Percentiles rank a stretch among this genome's conserved stretches.
Conservation (phyloP, 2,888 invertebrate genomes). For the Acanthosoma haemorrhoidale region DNA sequence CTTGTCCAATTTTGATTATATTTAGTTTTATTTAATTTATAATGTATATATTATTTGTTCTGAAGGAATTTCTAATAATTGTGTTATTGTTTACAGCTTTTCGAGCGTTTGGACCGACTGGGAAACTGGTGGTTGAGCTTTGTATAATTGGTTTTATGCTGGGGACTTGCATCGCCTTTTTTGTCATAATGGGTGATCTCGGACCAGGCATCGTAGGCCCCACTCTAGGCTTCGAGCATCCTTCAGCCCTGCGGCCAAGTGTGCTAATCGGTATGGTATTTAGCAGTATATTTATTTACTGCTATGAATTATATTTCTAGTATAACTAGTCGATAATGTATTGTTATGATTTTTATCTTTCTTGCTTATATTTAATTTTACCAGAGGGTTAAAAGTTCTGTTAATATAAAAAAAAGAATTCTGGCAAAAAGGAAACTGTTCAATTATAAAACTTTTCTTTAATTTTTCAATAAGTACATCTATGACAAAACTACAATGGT, state of each 20-base stretch:
- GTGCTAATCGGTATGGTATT: conserved; percentile 47
- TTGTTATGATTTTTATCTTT: too few species aligned
- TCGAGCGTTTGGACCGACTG: conserved; percentile 83
- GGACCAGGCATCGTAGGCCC: conserved; percentile 86
- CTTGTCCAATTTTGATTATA: too few species aligned
- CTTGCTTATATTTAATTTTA: too few species aligned
- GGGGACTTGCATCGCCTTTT: conserved; percentile 92
- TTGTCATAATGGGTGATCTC: conserved; percentile 93
- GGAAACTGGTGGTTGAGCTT: conserved; percentile 84
- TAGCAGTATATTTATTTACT: background rate
- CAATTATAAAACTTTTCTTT: too few species aligned
- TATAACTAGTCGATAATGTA: too few species aligned
- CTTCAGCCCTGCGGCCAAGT: conserved; percentile 55
- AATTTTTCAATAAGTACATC: too few species aligned
- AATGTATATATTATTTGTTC: background rate
- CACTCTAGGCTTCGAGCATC: conserved; percentile 64
- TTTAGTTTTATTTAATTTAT: background rate
- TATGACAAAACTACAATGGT: too few species aligned
- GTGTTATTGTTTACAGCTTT: conserved; percentile 32
- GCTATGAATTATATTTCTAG: background rate
- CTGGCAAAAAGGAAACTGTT: too few species aligned
- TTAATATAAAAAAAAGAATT: too few species aligned
- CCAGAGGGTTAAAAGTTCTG: too few species aligned
- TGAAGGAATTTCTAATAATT: background rate
- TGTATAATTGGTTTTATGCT: conserved; percentile 71